These are phyloP conservation scores for Prorops nasuta DNA, from an alignment of 1,140 invertebrate genomes.

Conservation along the genomic window DNA sequence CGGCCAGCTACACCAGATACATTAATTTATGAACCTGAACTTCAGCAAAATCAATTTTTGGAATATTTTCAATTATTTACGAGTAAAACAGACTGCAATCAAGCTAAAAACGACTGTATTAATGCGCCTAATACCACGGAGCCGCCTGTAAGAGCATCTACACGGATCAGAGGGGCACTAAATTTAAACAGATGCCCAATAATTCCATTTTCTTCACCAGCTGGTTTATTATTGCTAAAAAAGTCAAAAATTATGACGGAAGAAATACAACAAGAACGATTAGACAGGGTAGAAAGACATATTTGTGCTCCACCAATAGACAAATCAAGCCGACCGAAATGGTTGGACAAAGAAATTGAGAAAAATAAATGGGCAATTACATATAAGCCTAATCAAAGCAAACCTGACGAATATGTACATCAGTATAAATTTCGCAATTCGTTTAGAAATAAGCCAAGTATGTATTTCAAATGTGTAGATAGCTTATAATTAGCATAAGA, in stretches of 20 bases:
- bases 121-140: too few relatives aligned
- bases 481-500: too few relatives aligned
- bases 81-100: slow-evolving; percentile 11
- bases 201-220: slow-evolving; percentile 62
- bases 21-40: slow-evolving; percentile 25
- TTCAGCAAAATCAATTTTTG: slow-evolving; percentile 48
- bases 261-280: slow-evolving; percentile 55
- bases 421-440: slow-evolving; percentile 53
- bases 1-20: slow-evolving; percentile 42
- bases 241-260: slow-evolving; percentile 57
- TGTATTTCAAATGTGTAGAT: slow-evolving; percentile 20
- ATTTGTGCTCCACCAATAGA: slow-evolving; percentile 53
- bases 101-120: too few relatives aligned
- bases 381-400: slow-evolving; percentile 54
- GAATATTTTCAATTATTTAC: slow-evolving; percentile 47
- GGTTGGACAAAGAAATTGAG: slow-evolving; percentile 47
- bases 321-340: slow-evolving; percentile 48
- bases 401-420: slow-evolving; percentile 49
- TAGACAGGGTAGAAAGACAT: slow-evolving; percentile 59
- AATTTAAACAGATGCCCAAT: slow-evolving; percentile 54
- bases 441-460: slow-evolving; percentile 44
- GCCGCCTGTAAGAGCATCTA: slow-evolving; percentile 45
- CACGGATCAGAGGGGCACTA: slow-evolving; percentile 51
- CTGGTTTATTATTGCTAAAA: slow-evolving; percentile 55
- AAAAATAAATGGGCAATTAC: slow-evolving; percentile 44